phyloP scores from a whole-genome alignment of 2,797 vertebrate genomes.

The Acipenser ruthenus region DNA sequence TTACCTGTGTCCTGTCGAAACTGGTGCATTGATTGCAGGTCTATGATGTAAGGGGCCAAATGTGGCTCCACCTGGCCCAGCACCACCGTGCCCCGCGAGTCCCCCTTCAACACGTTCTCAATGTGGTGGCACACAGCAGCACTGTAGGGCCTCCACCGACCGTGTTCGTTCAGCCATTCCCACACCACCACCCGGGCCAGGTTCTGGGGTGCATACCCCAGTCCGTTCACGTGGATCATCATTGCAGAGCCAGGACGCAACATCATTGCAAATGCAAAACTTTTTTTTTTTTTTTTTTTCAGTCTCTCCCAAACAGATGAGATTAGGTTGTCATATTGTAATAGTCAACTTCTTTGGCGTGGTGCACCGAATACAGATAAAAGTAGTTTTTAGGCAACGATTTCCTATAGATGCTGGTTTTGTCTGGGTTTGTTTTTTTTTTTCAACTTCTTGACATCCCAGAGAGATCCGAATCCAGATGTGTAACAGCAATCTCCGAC shows the following conservation, averaged over 20 bases:
- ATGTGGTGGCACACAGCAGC: slow-evolving; percentile 89
- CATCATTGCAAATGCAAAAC: slow-evolving; percentile 5
- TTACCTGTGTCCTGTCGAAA: slow-evolving; percentile 94
- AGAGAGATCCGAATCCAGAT: too few relatives aligned
- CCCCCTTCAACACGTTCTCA: slow-evolving; percentile 85
- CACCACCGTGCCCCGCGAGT: slow-evolving; percentile 81
- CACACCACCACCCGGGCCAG: slow-evolving; percentile 94
- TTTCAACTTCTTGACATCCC: too few relatives aligned
- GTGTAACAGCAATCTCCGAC: too few relatives aligned
- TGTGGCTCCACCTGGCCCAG: slow-evolving; percentile 86
- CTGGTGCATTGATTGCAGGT: slow-evolving; percentile 96
- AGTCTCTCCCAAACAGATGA: too few relatives aligned
- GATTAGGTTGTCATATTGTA: too few relatives aligned
- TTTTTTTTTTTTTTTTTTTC: too few relatives aligned
- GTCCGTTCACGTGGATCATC: slow-evolving; percentile 47
- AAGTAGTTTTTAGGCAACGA: too few relatives aligned
- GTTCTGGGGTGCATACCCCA: slow-evolving; percentile 83
- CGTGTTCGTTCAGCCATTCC: slow-evolving; percentile 94
- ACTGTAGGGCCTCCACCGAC: slow-evolving; percentile 87
- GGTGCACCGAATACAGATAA: too few relatives aligned
- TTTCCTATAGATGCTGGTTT: too few relatives aligned
- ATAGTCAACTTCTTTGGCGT: too few relatives aligned
- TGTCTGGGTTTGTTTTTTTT: too few relatives aligned
- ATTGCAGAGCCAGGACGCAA: slow-evolving; percentile 43
- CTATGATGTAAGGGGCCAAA: slow-evolving; percentile 86